These are phyloP conservation scores for Tenthredo scrophulariae DNA, from an alignment of 2,888 invertebrate genomes.

Conservation along the genomic window DNA sequence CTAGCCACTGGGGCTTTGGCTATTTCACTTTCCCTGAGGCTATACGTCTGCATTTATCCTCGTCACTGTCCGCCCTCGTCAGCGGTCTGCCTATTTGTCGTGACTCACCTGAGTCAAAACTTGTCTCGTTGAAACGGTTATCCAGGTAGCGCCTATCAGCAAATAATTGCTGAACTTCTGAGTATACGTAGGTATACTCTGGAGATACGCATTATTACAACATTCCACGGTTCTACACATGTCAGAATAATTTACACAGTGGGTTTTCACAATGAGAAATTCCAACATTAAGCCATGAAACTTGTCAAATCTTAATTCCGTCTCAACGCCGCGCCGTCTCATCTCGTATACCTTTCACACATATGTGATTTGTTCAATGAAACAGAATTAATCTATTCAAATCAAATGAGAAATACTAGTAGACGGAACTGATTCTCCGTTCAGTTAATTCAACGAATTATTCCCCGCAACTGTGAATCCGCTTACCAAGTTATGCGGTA, in stretches of 20 bases:
- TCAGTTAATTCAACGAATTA: too few relatives aligned
- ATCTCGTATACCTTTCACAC: not conserved
- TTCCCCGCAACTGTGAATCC: too few relatives aligned
- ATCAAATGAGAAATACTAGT: not conserved
- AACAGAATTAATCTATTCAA: not conserved
- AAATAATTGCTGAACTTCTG: slow-evolving; percentile 21
- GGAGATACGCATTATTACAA: not conserved
- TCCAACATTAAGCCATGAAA: not conserved
- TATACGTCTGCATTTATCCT: slow-evolving; percentile 46
- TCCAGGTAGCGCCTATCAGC: slow-evolving; percentile 27
- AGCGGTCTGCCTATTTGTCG: slow-evolving; percentile 26
- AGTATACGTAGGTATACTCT: not conserved
- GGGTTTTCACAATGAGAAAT: not conserved
- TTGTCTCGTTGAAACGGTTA: slow-evolving; percentile 13
- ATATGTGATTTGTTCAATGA: not conserved
- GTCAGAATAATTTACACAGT: not conserved
- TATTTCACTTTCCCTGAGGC: slow-evolving; percentile 40
- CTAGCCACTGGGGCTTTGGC: not conserved
- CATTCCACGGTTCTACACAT: not conserved
- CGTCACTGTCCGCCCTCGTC: slow-evolving; percentile 48
- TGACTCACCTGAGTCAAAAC: slow-evolving; percentile 41
- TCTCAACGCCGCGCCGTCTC: too few relatives aligned
- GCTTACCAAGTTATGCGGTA: not conserved
- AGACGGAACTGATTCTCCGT: too few relatives aligned
- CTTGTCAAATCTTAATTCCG: not conserved